These are phyloP conservation scores for Serranus cabrilla DNA, from an alignment of 2,797 vertebrate genomes.

Conservation along the genomic window DNA sequence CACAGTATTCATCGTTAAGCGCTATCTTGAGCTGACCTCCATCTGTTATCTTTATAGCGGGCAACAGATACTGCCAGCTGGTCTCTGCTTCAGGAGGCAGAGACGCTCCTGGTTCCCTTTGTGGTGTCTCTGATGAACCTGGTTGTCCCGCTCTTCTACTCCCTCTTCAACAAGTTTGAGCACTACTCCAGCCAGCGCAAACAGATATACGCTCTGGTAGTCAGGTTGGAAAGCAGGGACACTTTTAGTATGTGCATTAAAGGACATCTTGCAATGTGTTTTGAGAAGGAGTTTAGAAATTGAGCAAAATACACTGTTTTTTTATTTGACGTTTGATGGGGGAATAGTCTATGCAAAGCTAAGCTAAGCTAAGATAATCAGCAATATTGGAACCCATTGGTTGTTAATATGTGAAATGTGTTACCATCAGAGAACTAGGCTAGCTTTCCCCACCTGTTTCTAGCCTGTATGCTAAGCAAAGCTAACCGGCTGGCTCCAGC, in stretches of 20 bases:
- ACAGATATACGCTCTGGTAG: constrained; percentile 89
- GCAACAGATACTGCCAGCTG: constrained; percentile 25
- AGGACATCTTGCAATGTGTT: not conserved
- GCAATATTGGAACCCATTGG: no score
- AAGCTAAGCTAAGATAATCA: no score
- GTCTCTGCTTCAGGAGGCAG: constrained; percentile 81
- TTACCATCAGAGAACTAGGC: not conserved
- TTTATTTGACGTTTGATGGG: no score
- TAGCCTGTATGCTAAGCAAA: not conserved
- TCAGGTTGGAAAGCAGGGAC: constrained; percentile 83
- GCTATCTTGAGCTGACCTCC: constrained; percentile 11
- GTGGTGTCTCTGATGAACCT: constrained; percentile 91
- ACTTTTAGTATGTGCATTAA: not conserved
- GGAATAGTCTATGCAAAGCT: no score
- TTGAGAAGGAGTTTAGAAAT: not conserved
- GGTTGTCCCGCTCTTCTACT: constrained; percentile 89
- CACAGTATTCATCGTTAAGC: not conserved
- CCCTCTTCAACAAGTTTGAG: constrained; percentile 91
- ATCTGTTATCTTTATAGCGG: constrained; percentile 52
- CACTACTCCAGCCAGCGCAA: constrained; percentile 87
- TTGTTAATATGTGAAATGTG: not conserved
- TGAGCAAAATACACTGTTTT: not conserved
- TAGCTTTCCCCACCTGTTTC: not conserved
- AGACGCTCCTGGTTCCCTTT: constrained; percentile 90
- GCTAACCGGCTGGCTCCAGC: not conserved